Base-by-base conservation (phyloP, 1,140 invertebrate species). In the Archegozetes longisetosus region DNA sequence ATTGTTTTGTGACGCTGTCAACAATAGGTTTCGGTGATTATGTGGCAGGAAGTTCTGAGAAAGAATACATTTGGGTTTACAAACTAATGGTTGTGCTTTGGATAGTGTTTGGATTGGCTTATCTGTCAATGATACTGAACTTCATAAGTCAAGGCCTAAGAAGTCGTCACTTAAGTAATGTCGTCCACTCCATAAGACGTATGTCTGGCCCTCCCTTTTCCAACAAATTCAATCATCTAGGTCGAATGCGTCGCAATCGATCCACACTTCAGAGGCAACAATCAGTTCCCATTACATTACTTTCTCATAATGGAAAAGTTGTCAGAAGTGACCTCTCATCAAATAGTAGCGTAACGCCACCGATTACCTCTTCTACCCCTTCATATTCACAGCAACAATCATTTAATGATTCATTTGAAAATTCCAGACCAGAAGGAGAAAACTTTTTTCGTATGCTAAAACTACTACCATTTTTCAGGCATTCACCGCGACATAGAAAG, bases 21-120 rank as follows among this genome's bases (percentile, higher is more conserved):
- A 95, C 91, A 9, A 93, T 94, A 66, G 91, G 91, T 23, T 95
- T 94, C 70, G 91, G 90, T 32, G 90, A 95, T 73, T 84, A 82
- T 66, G 89, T 94, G 20, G 88, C 90, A 66, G 84, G 85, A 82
- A 70, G 71, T 67, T 68, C 68, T 58, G 64, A 65, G 46, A 60
- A 62, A 13, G 53, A 64, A 3, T 67, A 65, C 48, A 64, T 68
- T 80, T 76, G 78, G 27, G 66, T 81, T 0, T 88, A 88, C 72
- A 80, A 86, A 71, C 77, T 81, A 50, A 82, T 84, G 59, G 72
- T 88, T 0, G 77, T 84, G 20, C 48, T 72, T 14, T 92, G 88
- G 88, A 88, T 91, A 46, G 86, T 88, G 50, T 86, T 90, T 65
- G 88, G 88, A 1, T 74, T 93, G 58, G 88, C 88, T 0, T 93